Percentiles rank a stretch among this genome's conserved stretches.
phyloP scores from a whole-genome alignment of 2,797 vertebrate species.

The Sciurus carolinensis region DNA sequence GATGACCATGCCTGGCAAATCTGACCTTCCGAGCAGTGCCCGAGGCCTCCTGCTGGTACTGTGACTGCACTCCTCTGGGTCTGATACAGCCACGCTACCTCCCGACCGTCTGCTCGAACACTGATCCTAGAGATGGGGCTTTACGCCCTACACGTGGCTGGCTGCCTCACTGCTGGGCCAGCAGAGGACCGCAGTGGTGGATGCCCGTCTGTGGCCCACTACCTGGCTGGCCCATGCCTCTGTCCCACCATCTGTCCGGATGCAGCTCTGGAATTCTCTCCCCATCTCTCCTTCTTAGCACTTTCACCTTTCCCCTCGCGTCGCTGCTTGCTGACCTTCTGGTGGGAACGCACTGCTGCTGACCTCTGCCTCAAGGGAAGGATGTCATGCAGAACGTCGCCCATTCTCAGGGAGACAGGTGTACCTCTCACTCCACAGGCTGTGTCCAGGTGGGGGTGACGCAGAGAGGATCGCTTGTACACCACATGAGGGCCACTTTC shows the following conservation, averaged over 20 bases:
- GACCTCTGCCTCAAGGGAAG: background rate
- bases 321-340: background rate
- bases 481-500: conserved; percentile 97
- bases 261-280: rapidly evolving
- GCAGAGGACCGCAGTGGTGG: rapidly evolving
- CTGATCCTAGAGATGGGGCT: background rate
- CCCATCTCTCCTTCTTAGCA: background rate
- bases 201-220: no score
- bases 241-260: background rate
- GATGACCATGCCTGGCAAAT: background rate
- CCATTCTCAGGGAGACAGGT: background rate
- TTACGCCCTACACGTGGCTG: background rate
- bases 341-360: background rate
- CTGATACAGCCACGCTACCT: background rate
- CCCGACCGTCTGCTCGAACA: background rate
- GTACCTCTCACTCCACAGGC: conserved; percentile 98
- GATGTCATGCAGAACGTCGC: background rate
- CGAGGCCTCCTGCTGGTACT: background rate
- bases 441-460: conserved; percentile 97
- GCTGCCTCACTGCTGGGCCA: background rate
- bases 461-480: conserved; percentile 97
- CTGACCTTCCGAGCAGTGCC: background rate
- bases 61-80: background rate
- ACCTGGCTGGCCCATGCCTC: no score
- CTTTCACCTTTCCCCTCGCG: background rate